Base-by-base conservation (phyloP, 2,888 invertebrate genomes). In the Drosophila nr. perissopoda region DNA sequence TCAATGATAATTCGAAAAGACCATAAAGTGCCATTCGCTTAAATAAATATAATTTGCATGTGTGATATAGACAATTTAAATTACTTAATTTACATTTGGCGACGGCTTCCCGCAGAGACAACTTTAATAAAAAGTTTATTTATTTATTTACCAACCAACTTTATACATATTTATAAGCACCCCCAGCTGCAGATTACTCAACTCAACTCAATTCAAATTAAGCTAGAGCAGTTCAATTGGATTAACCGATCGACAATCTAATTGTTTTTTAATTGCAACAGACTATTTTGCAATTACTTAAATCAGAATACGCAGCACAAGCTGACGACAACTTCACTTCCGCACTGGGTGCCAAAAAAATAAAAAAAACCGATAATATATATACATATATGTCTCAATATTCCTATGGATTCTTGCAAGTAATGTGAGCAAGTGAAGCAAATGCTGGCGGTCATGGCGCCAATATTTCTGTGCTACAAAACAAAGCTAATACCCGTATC, bases 51-150 rank as follows among this genome's bases (percentile, higher is more conserved):
- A 18, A 2, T 38, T 18, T 18, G 0, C 18, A 8, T 7, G 18
- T 18, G 18, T 8, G 0, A n/a, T n/a, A 13, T 33, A 36, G 29
- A 29, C 27, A 53, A 11, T 42, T 56, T 36, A 69, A 79, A 84
- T 82, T 60, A 67, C 70, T 79, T 84, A 34, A 82, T 83, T 83
- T 77, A 73, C 78, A 86, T 80, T 67, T 69, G 64, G 59, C 40
- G 63, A 75, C 73, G 69, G 51, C 73, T 73, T 81, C 65, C 62
- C 77, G 76, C 72, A 34, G 40, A 57, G 61, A 8, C 8, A 25
- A 8, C 36, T 18, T 69, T 69, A 42, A 76, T 73, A 51, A 59
- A 69, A 78, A 63, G 64, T 58, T 54, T 38, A 29, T 29, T 6
- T 7, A 29, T 6, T 29, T 29, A 29, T 29, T 6, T 1, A 29